Conservation (phyloP, 2,113 vertebrate genomes). For the Microtus richardsoni region DNA sequence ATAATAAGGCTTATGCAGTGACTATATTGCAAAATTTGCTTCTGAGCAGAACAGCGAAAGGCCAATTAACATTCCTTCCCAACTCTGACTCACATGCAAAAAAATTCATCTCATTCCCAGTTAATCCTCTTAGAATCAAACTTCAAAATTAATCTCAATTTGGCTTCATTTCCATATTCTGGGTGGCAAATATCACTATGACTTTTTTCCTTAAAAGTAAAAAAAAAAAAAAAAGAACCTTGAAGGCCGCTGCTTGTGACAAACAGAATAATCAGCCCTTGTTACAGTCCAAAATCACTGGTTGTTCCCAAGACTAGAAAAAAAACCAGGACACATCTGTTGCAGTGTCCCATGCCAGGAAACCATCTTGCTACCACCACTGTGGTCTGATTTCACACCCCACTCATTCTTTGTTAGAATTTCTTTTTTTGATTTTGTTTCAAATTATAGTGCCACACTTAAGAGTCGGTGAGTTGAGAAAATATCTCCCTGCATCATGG, state of each 20-base stretch:
- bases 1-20: neutral
- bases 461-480: neutral
- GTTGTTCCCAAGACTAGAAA: constrained; percentile 24
- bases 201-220: neutral
- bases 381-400: constrained; percentile 58
- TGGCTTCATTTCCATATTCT: constrained; percentile 28
- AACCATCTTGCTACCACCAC: neutral
- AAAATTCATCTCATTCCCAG: constrained; percentile 2
- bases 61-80: constrained; percentile 45
- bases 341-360: constrained; percentile 7
- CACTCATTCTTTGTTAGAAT: constrained; percentile 10
- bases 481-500: neutral
- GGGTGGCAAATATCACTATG: neutral
- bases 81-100: constrained; percentile 32
- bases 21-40: neutral
- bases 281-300: constrained; percentile 33
- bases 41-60: constrained; percentile 49
- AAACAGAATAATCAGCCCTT: constrained; percentile 35
- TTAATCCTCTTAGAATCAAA: constrained; percentile 36
- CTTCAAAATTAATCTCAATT: constrained; percentile 57
- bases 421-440: constrained; percentile 57
- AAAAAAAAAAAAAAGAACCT: constrained; percentile 9
- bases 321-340: constrained; percentile 70
- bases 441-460: neutral
- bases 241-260: constrained; percentile 48